Percentiles rank a stretch among this genome's conserved stretches.
These are phyloP conservation scores for Ericerus pela DNA, from an alignment of 1,140 invertebrate genomes.

Conservation along the genomic window DNA sequence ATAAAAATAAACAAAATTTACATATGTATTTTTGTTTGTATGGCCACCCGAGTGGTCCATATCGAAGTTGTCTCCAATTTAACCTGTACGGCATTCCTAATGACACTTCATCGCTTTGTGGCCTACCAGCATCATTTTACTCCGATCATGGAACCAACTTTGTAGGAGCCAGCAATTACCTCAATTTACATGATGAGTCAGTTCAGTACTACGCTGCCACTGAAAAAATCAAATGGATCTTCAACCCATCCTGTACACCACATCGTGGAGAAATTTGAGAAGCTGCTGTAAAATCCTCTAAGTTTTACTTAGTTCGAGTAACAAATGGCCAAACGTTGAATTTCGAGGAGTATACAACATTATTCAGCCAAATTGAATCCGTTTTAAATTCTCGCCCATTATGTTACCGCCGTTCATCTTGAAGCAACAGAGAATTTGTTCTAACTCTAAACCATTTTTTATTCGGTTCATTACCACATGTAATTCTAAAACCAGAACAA, in stretches of 20 bases:
- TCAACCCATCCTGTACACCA: not conserved
- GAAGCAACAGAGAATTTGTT: slow-evolving; percentile 21
- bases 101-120: slow-evolving; percentile 31
- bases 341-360: slow-evolving; percentile 28
- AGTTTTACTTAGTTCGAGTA: slow-evolving; percentile 19
- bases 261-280: slow-evolving; percentile 23
- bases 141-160: slow-evolving; percentile 27
- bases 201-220: no score
- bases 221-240: not conserved
- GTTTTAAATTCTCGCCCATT: slow-evolving; percentile 26
- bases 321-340: slow-evolving; percentile 18
- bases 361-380: slow-evolving; percentile 24
- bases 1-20: slow-evolving; percentile 28
- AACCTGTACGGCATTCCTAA: slow-evolving; percentile 29
- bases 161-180: not conserved
- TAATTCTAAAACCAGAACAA: no score
- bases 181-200: not conserved
- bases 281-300: slow-evolving; percentile 22
- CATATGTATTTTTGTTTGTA: slow-evolving; percentile 32
- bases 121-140: slow-evolving; percentile 25
- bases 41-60: slow-evolving; percentile 31
- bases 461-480: slow-evolving; percentile 19
- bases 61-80: slow-evolving; percentile 31
- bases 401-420: no score
- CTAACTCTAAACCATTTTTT: slow-evolving; percentile 27